phyloP scores from a whole-genome alignment of 1,140 invertebrate genomes.

The Procambarus clarkii region DNA sequence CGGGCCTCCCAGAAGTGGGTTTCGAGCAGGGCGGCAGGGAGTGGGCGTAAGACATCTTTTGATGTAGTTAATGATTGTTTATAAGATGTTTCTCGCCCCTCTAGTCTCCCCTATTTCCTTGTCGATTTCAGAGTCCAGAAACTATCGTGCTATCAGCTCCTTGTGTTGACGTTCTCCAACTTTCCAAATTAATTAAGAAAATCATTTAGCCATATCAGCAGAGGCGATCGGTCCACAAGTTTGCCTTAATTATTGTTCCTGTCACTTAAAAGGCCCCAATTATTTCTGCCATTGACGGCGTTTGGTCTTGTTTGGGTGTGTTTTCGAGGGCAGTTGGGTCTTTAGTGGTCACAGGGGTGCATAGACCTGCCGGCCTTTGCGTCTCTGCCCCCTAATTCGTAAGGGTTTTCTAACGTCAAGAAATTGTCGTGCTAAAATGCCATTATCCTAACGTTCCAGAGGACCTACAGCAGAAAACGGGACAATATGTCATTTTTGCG shows the following conservation, averaged over 20 bases:
- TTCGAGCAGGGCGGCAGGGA: not conserved
- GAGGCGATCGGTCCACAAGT: slow-evolving; percentile 64
- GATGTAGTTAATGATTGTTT: not conserved
- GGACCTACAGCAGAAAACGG: too few relatives aligned
- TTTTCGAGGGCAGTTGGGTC: not conserved
- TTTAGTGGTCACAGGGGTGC: not conserved
- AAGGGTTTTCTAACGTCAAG: too few relatives aligned
- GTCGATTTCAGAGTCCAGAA: slow-evolving; percentile 28
- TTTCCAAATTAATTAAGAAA: slow-evolving; percentile 70
- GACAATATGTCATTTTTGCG: too few relatives aligned
- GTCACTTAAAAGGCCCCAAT: slow-evolving; percentile 65
- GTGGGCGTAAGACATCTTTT: not conserved
- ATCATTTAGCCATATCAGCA: slow-evolving; percentile 67
- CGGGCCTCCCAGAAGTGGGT: not conserved
- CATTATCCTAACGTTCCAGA: too few relatives aligned
- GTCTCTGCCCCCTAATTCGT: too few relatives aligned
- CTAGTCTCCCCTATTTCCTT: not conserved
- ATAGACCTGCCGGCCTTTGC: too few relatives aligned
- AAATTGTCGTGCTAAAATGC: too few relatives aligned
- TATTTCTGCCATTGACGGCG: slow-evolving; percentile 55
- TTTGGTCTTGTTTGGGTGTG: not conserved
- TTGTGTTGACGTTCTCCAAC: slow-evolving; percentile 46
- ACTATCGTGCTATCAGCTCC: slow-evolving; percentile 51
- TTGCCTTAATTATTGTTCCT: slow-evolving; percentile 66
- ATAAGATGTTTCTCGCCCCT: not conserved